These are phyloP conservation scores for Pseudocheirus occidentalis DNA, from an alignment of 2,797 vertebrate species.

Conservation along the genomic window DNA sequence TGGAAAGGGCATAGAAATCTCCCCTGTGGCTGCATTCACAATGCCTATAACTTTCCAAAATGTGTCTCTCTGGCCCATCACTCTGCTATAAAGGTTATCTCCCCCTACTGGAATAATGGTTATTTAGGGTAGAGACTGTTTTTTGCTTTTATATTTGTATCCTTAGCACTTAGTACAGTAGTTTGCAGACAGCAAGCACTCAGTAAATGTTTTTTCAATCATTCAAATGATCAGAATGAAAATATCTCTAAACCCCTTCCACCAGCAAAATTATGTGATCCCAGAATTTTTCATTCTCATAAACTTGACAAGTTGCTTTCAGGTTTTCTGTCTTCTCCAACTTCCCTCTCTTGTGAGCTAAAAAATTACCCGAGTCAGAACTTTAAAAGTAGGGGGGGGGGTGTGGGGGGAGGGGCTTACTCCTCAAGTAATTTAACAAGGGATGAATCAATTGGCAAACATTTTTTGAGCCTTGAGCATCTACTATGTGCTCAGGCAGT, in stretches of 20 bases:
- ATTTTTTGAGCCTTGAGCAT: not conserved
- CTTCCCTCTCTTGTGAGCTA: not conserved
- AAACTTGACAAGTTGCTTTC: not conserved
- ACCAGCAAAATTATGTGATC: not conserved
- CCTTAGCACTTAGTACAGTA: not conserved
- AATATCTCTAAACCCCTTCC: not conserved
- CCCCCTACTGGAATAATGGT: not conserved
- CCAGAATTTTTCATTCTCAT: not conserved
- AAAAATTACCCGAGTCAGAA: not conserved
- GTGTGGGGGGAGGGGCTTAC: not conserved
- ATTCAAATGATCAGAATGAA: not conserved
- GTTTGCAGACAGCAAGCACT: not conserved
- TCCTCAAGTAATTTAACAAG: not conserved
- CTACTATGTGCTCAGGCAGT: not conserved
- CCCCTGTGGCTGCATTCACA: not conserved
- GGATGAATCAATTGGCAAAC: not conserved
- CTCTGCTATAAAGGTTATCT: not conserved
- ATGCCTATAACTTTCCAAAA: not conserved
- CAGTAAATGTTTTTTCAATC: not conserved
- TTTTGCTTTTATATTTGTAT: not conserved
- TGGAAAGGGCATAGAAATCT: not conserved
- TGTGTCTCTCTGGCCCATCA: not conserved
- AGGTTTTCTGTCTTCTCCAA: not conserved
- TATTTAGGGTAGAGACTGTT: no score
- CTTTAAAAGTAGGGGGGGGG: not conserved